phyloP scores from a whole-genome alignment of 2,113 vertebrate genomes.

The Cranoglanis bouderius region DNA sequence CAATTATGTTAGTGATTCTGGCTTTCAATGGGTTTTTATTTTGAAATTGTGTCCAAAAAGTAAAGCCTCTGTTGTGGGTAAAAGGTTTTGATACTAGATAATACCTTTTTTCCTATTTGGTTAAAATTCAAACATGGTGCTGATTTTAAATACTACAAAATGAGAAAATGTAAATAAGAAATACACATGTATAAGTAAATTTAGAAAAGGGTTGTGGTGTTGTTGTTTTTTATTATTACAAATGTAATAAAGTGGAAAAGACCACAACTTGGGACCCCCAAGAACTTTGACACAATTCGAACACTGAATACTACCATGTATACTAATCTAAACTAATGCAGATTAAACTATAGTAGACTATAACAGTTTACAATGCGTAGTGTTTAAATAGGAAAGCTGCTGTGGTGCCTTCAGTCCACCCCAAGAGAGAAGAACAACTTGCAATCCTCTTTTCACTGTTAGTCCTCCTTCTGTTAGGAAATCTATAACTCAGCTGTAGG shows the following conservation, averaged over 20 bases:
- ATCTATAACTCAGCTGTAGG: slow-evolving; percentile 7
- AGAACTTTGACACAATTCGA: no score
- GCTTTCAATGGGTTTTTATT: neutral
- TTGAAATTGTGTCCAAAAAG: no score
- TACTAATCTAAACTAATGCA: neutral
- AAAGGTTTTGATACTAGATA: neutral
- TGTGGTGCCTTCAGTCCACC: neutral
- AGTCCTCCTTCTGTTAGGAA: neutral
- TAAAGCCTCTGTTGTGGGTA: neutral
- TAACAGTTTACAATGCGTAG: neutral
- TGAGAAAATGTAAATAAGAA: neutral
- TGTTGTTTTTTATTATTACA: neutral
- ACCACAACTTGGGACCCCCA: neutral
- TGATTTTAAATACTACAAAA: neutral
- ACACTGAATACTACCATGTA: neutral
- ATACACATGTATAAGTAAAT: neutral
- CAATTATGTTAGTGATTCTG: neutral
- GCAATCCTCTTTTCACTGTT: neutral
- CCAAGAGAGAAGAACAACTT: neutral
- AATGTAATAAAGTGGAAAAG: neutral
- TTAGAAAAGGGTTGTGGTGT: neutral
- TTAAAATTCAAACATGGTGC: neutral
- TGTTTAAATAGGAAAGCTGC: neutral
- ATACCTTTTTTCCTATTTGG: neutral
- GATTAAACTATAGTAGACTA: neutral